Conservation (phyloP, 1,140 invertebrate species). For the Diachasma alloeum region DNA sequence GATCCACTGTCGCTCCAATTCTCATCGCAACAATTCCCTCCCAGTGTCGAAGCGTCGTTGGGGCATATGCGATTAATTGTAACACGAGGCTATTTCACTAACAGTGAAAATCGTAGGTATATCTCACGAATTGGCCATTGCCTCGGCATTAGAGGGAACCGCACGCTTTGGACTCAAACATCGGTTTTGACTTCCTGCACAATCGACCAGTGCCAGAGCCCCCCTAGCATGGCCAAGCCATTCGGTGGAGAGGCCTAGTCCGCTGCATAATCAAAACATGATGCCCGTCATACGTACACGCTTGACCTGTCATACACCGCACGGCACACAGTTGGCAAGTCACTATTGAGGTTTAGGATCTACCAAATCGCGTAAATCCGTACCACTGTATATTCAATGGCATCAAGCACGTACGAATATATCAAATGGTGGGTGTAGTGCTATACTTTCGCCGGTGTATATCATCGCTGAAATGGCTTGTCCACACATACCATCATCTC, state of each 20-base stretch:
- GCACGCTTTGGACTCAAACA: no score
- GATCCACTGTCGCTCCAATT: neutral
- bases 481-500: neutral
- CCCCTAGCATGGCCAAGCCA: neutral
- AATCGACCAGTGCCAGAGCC: neutral
- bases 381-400: neutral
- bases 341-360: neutral
- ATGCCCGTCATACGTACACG: neutral
- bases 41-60: neutral
- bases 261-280: conserved; percentile 23
- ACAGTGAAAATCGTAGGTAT: no score
- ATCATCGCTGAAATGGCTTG: conserved; percentile 1
- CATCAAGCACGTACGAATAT: neutral
- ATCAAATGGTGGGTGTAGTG: neutral
- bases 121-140: no score
- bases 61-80: neutral
- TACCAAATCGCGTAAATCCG: conserved; percentile 12
- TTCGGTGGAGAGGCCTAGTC: neutral
- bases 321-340: conserved; percentile 6
- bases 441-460: neutral
- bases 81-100: neutral
- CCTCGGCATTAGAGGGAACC: no score
- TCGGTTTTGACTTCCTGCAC: no score
- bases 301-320: conserved; percentile 11
- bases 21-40: neutral